Base-by-base conservation (phyloP, 2,888 invertebrate species). In the Andrena flavipes region DNA sequence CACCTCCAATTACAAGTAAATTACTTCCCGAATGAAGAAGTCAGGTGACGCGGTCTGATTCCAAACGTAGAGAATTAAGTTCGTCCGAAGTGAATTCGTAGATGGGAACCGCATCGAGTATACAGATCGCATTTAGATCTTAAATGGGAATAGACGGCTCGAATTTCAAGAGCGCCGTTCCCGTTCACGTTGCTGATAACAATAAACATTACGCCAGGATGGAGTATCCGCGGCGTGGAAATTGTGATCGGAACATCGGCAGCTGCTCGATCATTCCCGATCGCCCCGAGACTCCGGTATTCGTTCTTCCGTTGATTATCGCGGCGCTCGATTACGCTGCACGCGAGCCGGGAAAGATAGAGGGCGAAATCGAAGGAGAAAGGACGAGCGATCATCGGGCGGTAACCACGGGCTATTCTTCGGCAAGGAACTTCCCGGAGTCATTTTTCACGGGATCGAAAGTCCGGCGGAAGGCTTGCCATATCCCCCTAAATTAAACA, bases 401-500 rank as follows among this genome's bases (percentile, higher is more conserved):
- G 48, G 56, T 51, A 35, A 72, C 72, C 65, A 68, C 60, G 51
- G 59, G 76, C 74, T 68, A 76, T 80, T 72, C 77, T 75, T 56
- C 67, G 72, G 33, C n/a, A 49, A 67, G 29, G 56, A 88, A 80
- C 76, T 86, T 88, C 67, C 64, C 10, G 59, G 54, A 67, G 80
- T 86, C 86, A 84, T 88, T 88, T 87, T 87, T 87, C 88, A 88
- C 76, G 62, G 49, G 49, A 56, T 60, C 60, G 62, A 35, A 35
- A 72, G 75, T 70, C 65, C 30, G 30, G 56, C 10, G 26, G 76
- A 73, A 30, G 69, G 23, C 13, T 42, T 42, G 71, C 29, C 54
- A 75, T 87, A 84, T 82, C 84, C 42, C 16, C 76, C 35, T 80
- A 84, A 87, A 87, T 84, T 86, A 87, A 84, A 69, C 82, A 82